Percentiles rank a stretch among this genome's conserved stretches.
Conservation (phyloP, 92 coral and sea anemone genomes). For the Porites cylindrica region DNA sequence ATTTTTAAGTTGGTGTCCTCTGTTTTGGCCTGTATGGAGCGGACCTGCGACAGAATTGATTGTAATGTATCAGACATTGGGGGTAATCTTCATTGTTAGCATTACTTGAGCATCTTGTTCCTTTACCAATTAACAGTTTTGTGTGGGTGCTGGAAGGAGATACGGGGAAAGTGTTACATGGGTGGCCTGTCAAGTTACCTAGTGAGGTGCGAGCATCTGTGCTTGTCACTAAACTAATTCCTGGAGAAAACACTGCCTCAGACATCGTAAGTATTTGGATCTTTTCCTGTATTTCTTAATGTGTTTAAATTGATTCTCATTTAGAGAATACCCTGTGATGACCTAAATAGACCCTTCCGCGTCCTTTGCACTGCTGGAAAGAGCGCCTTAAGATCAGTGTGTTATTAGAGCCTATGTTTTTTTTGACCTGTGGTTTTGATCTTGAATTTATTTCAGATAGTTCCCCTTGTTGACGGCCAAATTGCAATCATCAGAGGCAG, state of each 20-base stretch:
- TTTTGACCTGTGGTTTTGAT: background rate
- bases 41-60: no score
- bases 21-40: no score
- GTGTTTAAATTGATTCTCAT: no score
- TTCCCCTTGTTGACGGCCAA: constrained; percentile 77
- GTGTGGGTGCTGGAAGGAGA: constrained; percentile 90
- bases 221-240: constrained; percentile 74
- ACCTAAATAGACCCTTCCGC: no score
- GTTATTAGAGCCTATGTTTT: background rate
- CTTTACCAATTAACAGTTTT: constrained; percentile 50
- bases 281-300: background rate
- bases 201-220: constrained; percentile 76
- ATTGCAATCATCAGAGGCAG: constrained; percentile 84
- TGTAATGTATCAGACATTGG: background rate
- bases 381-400: background rate
- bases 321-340: no score
- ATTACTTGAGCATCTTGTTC: background rate
- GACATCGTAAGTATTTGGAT: constrained; percentile 69
- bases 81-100: background rate
- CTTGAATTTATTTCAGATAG: constrained; percentile 48
- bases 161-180: constrained; percentile 75
- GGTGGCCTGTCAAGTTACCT: constrained; percentile 92
- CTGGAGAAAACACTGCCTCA: constrained; percentile 58
- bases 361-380: no score
- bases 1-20: no score